phyloP scores from a whole-genome alignment of 30 jellyfish, hydroid and myxozoan species.

The Nemopilema nomurai region DNA sequence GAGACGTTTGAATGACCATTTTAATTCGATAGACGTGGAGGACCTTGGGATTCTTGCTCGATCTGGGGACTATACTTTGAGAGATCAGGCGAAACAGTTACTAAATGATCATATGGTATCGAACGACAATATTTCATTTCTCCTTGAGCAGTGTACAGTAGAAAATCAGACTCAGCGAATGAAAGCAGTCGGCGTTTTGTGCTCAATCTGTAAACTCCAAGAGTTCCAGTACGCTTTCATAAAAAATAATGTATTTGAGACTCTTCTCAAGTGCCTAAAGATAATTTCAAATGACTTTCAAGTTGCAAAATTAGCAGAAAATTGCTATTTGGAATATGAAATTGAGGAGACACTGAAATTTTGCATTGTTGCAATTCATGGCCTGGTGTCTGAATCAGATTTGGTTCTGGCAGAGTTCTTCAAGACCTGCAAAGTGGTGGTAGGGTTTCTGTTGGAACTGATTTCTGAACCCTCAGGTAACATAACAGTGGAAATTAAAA shows the following conservation, averaged over 20 bases:
- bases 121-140: slow-evolving; percentile 14
- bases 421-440: slow-evolving; percentile 39
- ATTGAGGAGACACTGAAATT: slow-evolving; percentile 53
- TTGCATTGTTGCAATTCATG: slow-evolving; percentile 66
- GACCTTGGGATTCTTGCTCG: slow-evolving; percentile 64
- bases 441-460: slow-evolving; percentile 63
- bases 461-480: slow-evolving; percentile 65
- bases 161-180: slow-evolving; percentile 34
- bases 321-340: slow-evolving; percentile 40
- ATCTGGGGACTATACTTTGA: slow-evolving; percentile 51
- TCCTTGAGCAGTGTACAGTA: slow-evolving; percentile 33
- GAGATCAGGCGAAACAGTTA: slow-evolving; percentile 80
- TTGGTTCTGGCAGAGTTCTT: slow-evolving; percentile 25
- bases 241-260: slow-evolving; percentile 11
- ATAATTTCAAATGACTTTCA: slow-evolving; percentile 66
- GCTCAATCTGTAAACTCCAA: slow-evolving; percentile 43
- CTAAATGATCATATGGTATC: slow-evolving; percentile 69
- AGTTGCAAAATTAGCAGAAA: slow-evolving; percentile 46
- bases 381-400: slow-evolving; percentile 52
- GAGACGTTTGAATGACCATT: slow-evolving; percentile 67
- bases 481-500: slow-evolving; percentile 51
- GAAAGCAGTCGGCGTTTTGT: slow-evolving; percentile 68
- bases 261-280: slow-evolving; percentile 33
- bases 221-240: slow-evolving; percentile 50
- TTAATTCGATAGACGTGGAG: slow-evolving; percentile 26